phyloP scores from a whole-genome alignment of 2,797 vertebrate species.

The Menidia menidia region DNA sequence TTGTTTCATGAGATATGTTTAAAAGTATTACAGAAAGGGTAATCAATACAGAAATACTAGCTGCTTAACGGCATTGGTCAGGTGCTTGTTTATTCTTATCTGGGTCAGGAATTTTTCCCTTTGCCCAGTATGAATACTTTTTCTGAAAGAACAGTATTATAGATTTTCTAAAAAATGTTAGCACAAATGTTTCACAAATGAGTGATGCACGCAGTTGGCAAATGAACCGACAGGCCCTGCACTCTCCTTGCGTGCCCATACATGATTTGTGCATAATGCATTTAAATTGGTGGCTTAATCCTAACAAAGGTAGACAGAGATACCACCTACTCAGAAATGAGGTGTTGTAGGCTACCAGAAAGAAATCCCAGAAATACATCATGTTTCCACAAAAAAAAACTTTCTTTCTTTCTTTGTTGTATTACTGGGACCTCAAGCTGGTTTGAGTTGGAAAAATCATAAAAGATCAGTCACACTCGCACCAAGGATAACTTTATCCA shows the following conservation, averaged over 20 bases:
- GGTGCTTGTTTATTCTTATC: too few relatives aligned
- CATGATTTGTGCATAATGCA: constrained; percentile 13
- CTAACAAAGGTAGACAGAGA: not conserved
- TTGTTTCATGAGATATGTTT: not conserved
- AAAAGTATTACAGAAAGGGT: too few relatives aligned
- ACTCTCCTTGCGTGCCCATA: not conserved
- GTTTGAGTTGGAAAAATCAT: constrained; percentile 44
- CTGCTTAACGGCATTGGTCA: too few relatives aligned
- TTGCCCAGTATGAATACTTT: constrained; percentile 3
- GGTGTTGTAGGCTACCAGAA: not conserved
- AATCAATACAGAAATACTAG: too few relatives aligned
- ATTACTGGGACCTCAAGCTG: constrained; percentile 46
- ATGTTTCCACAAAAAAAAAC: not conserved
- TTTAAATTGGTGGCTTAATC: constrained; percentile 8
- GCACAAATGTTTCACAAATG: not conserved
- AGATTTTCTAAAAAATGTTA: not conserved
- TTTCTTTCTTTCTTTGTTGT: constrained; percentile 26
- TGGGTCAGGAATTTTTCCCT: not conserved
- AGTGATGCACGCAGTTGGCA: not conserved
- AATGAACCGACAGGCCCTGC: not conserved
- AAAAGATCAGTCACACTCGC: constrained; percentile 42
- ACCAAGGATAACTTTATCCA: constrained; percentile 59
- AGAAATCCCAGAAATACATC: not conserved
- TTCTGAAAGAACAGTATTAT: not conserved
- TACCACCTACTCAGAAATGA: not conserved